Conservation (phyloP, 2,113 vertebrate genomes). For the Ranitomeya imitator region DNA sequence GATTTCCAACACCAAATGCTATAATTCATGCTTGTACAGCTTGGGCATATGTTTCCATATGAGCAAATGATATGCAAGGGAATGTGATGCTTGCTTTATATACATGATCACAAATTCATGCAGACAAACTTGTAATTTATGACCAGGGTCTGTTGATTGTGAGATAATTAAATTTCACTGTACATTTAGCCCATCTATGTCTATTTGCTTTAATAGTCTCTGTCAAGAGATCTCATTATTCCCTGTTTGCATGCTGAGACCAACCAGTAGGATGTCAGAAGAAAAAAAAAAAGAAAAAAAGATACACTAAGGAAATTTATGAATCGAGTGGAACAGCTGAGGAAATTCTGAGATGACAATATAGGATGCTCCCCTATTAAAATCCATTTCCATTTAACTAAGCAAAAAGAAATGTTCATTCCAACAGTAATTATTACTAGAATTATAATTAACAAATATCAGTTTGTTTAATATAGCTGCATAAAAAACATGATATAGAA, state of each 20-base stretch:
- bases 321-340: background rate
- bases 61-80: background rate
- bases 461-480: background rate
- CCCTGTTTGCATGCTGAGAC: slow-evolving; percentile 30
- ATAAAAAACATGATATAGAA: background rate
- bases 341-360: slow-evolving; percentile 17
- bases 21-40: background rate
- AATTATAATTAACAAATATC: background rate
- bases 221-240: slow-evolving; percentile 54
- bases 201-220: slow-evolving; percentile 47
- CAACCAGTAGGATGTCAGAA: slow-evolving; percentile 34
- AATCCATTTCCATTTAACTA: background rate
- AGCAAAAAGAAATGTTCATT: background rate
- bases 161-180: slow-evolving; percentile 46
- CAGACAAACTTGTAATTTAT: slow-evolving; percentile 38
- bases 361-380: background rate
- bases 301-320: background rate
- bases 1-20: background rate
- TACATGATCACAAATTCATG: slow-evolving; percentile 28
- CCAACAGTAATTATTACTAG: background rate
- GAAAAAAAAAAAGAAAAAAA: background rate
- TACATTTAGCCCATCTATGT: slow-evolving; percentile 47
- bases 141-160: slow-evolving; percentile 22
- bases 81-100: slow-evolving; percentile 15
- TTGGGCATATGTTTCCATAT: background rate